Conservation (phyloP, 2,797 vertebrate genomes). For the Notoglanidium macrostoma region DNA sequence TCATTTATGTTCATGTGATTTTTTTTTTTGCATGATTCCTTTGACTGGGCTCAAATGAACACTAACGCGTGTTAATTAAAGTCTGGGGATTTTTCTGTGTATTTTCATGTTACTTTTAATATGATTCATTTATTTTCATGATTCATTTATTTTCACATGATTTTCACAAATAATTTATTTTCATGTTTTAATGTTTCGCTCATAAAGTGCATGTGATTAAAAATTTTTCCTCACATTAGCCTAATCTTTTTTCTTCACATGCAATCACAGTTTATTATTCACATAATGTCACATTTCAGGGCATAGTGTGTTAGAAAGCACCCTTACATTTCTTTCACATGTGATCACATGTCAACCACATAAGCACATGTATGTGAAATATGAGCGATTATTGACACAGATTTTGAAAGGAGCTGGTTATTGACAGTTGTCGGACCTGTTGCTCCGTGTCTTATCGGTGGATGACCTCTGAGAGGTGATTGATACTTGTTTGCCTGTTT, state of each 20-base stretch:
- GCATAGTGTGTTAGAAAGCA: not conserved
- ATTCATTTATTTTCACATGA: not conserved
- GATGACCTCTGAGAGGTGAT: slow-evolving; percentile 63
- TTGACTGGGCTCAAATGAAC: too few species aligned
- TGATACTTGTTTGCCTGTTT: slow-evolving; percentile 68
- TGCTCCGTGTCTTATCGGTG: slow-evolving; percentile 52
- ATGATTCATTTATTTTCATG: not conserved
- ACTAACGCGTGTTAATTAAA: too few species aligned
- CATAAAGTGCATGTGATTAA: too few species aligned
- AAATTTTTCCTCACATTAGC: not conserved
- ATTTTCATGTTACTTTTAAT: not conserved
- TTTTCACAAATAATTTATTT: not conserved
- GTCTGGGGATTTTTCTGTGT: too few species aligned
- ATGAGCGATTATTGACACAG: not conserved
- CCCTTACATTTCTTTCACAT: not conserved
- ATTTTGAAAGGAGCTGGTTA: not conserved
- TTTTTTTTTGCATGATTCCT: too few species aligned
- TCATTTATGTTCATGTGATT: too few species aligned
- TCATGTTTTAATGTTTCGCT: not conserved
- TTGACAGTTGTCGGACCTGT: not conserved
- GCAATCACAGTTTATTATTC: not conserved
- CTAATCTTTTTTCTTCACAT: not conserved
- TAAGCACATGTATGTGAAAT: not conserved
- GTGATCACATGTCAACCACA: not conserved
- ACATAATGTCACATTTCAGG: not conserved